Percentiles rank a stretch among this genome's conserved stretches.
These are phyloP conservation scores for Himalopsyche phryganea DNA, from an alignment of 1,140 invertebrate genomes.

Conservation along the genomic window DNA sequence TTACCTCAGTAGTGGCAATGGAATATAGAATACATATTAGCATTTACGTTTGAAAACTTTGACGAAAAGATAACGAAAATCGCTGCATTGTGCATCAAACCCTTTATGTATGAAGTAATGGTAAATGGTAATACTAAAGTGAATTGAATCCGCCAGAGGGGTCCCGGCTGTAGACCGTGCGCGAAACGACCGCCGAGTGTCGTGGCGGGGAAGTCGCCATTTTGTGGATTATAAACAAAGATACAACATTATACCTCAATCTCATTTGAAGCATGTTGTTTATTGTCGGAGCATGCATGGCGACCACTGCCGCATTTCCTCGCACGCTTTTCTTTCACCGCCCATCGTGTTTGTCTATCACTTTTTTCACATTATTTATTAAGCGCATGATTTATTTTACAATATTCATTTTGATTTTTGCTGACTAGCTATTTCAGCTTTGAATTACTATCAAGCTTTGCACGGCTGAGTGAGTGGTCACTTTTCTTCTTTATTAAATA, in stretches of 20 bases:
- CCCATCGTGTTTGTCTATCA: slow-evolving; percentile 6
- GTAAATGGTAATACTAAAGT: too few species aligned
- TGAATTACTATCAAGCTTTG: slow-evolving; percentile 23
- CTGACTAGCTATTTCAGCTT: slow-evolving; percentile 27
- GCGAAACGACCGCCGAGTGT: not conserved
- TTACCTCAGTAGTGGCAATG: slow-evolving; percentile 14
- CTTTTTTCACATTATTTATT: too few species aligned
- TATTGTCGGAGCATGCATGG: slow-evolving; percentile 14
- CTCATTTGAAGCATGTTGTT: slow-evolving; percentile 32
- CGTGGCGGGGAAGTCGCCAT: slow-evolving; percentile 7
- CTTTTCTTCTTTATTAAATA: slow-evolving; percentile 14
- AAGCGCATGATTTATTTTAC: slow-evolving; percentile 26
- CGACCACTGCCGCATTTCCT: slow-evolving; percentile 34
- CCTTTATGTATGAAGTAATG: too few species aligned
- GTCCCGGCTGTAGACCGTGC: not conserved
- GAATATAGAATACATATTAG: slow-evolving; percentile 9
- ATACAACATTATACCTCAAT: slow-evolving; percentile 31
- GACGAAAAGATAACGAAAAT: slow-evolving; percentile 40
- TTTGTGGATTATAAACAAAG: slow-evolving; percentile 7
- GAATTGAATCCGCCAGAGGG: not conserved
- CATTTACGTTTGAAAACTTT: slow-evolving; percentile 23
- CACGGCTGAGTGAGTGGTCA: slow-evolving; percentile 32
- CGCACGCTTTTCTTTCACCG: slow-evolving; percentile 5
- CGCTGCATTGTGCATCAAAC: slow-evolving; percentile 57
- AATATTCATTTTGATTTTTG: slow-evolving; percentile 20